phyloP scores from a whole-genome alignment of 2,113 vertebrate species.

The Pluvialis apricaria region DNA sequence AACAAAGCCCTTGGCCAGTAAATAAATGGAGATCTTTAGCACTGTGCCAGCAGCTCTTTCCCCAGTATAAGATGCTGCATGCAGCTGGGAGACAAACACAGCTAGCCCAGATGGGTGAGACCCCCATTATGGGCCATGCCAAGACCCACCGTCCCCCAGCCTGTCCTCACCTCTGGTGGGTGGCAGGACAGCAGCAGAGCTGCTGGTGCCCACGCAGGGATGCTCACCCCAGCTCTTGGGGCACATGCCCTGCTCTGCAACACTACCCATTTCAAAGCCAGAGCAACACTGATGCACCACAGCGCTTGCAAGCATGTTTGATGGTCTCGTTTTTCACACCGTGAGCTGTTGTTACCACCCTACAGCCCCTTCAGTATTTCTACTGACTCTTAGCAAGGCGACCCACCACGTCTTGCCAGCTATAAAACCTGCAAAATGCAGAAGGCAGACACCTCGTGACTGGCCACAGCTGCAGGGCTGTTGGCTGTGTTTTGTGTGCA shows the following conservation, averaged over 20 bases:
- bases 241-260: accelerated
- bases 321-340: accelerated
- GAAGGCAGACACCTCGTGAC: neutral
- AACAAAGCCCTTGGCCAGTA: neutral
- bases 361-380: neutral
- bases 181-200: neutral
- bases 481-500: accelerated
- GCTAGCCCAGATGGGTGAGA: neutral
- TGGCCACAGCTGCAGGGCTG: too few relatives aligned
- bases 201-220: neutral
- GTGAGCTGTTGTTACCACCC: accelerated
- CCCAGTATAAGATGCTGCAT: neutral
- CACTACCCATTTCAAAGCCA: neutral
- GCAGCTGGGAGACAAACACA: neutral
- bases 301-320: accelerated
- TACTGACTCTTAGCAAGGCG: neutral
- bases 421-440: neutral
- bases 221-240: neutral
- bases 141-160: accelerated
- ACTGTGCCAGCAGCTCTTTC: neutral
- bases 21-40: neutral
- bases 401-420: accelerated
- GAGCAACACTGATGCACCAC: accelerated
- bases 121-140: accelerated
- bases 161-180: neutral